Base-by-base conservation (phyloP, 2,888 invertebrate genomes). In the Lithosia quadra region DNA sequence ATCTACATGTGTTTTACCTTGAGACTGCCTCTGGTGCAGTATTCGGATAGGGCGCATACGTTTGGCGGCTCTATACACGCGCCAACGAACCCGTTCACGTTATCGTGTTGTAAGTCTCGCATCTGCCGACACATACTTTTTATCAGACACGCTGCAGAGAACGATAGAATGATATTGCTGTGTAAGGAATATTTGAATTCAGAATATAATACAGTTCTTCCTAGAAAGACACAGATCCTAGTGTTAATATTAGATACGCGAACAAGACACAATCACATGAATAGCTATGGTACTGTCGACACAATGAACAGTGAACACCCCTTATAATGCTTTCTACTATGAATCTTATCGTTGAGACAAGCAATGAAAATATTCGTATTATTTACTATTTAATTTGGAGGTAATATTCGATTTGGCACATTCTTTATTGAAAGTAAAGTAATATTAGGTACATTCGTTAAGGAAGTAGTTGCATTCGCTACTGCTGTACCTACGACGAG, bases 41-140 rank as follows among this genome's bases (percentile, higher is more conserved):
- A 99, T 87, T 98, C 97, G 0, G 98, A 98, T 63, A 99, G 96
- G 78, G 98, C 97, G 91, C 98, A 98, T 83, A 98, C 97, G 86
- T 98, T 97, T 0, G 98, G 98, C 2, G 98, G 97, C 84, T 99
- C 99, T 18, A 98, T 98, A 86, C 98, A 98, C 18, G 98, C 98
- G 62, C 99, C 99, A 74, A 99, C 97, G 86, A 99, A 99, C 18
- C 98, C 97, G 86, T 98, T 98, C 71, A 99, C 95, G 90, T 99
- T 99, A 90, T 98, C 98, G 86, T 99, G 98, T 22, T 98, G 96
- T 75, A 99, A 95, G 90, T 99, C 98, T 73, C 98, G 96, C 96
- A 99, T 97, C 98, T 99, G 88, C 67, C 69, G 67, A 81, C 56
- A 77, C 28, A 79, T 60, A 76, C 63, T 71, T 55, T 77, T 71